Evolutionary conservation across 2,888 invertebrate genomes (phyloP).

Genomic region (Kuschelorhynchus macadamiae): DNA sequence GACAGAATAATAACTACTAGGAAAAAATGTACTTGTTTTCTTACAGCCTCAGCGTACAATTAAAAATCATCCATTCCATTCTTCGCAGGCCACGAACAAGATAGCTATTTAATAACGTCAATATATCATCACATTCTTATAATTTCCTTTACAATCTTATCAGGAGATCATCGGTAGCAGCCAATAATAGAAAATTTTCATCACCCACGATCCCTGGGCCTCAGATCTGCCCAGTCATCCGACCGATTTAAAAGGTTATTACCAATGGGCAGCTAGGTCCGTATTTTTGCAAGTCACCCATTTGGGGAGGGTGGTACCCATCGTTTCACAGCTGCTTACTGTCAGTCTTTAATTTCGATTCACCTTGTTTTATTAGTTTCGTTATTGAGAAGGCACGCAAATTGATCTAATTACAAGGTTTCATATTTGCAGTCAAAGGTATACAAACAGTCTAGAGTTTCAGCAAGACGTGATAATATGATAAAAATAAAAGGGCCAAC

Average conservation of each 20-base stretch:
- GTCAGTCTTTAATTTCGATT: constrained; percentile 32
- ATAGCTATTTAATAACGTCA: too few species aligned
- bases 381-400: constrained; percentile 18
- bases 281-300: constrained; percentile 44
- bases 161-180: constrained; percentile 46
- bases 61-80: too few species aligned
- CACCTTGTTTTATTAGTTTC: constrained; percentile 43
- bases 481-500: too few species aligned
- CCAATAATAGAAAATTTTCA: constrained; percentile 49
- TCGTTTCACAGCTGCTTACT: constrained; percentile 48
- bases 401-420: too few species aligned
- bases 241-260: constrained; percentile 46
- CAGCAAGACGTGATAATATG: too few species aligned
- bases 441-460: too few species aligned
- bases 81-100: too few species aligned
- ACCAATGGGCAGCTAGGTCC: constrained; percentile 43
- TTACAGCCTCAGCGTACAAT: too few species aligned
- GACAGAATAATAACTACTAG: too few species aligned
- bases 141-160: constrained; percentile 24
- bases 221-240: constrained; percentile 38
- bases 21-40: too few species aligned
- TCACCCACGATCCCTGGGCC: constrained; percentile 36
- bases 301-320: constrained; percentile 38
- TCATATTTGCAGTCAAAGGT: too few species aligned
- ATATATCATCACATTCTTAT: not conserved